A percentile compares a stretch with the other conserved stretches of the same genome.
These are phyloP conservation scores for Zygogramma bicolorata DNA, from an alignment of 2,888 invertebrate species.

Conservation along the genomic window DNA sequence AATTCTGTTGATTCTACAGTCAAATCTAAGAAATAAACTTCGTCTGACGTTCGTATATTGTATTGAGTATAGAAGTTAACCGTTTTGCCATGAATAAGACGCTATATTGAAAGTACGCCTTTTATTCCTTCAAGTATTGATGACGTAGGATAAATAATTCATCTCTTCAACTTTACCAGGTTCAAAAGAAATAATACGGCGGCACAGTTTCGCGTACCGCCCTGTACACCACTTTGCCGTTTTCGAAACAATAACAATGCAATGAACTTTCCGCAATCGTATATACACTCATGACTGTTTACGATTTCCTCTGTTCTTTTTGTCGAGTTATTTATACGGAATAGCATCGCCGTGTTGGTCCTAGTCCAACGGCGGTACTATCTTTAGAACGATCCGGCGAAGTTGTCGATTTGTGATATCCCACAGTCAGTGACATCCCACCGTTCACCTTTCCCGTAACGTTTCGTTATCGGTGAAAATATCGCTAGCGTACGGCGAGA, in stretches of 20 bases:
- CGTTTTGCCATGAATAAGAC: no score
- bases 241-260: neutral
- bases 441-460: neutral
- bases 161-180: no score
- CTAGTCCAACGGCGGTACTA: conserved; percentile 32
- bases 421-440: neutral
- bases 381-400: conserved; percentile 35
- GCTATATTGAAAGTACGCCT: no score
- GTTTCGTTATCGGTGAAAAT: no score
- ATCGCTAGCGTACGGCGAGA: neutral
- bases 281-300: neutral
- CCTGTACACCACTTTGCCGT: neutral
- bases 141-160: no score
- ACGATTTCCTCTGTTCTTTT: neutral
- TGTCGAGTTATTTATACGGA: conserved; percentile 4
- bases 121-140: no score
- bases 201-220: no score
- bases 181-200: no score
- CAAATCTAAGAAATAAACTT: no score
- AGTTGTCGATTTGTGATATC: neutral
- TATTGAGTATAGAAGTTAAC: no score
- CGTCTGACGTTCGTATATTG: no score
- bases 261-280: neutral
- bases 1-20: no score
- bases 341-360: conserved; percentile 31